A percentile compares a stretch with the other conserved stretches of the same genome.
Conservation (phyloP, 2,113 vertebrate species). For the Phocoena sinus region DNA sequence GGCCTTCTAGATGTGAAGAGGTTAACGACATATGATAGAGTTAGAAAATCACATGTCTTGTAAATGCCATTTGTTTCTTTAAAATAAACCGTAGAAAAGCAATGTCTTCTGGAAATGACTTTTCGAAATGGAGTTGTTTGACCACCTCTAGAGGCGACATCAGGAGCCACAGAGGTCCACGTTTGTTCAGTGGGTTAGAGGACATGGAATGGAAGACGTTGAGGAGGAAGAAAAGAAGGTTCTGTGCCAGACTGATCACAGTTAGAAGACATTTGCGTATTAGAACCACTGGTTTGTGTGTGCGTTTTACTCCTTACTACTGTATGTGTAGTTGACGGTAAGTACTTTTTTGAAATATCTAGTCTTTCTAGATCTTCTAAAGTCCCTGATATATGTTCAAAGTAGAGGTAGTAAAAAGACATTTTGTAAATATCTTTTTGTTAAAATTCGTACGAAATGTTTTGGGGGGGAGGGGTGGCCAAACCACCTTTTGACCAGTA, state of each 20-base stretch:
- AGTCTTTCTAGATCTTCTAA: no score
- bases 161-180: background rate
- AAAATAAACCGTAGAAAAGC: background rate
- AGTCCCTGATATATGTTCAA: no score
- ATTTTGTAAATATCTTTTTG: slow-evolving; percentile 30
- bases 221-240: background rate
- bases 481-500: background rate
- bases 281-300: no score
- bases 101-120: slow-evolving; percentile 46
- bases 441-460: background rate
- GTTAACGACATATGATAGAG: no score
- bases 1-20: no score
- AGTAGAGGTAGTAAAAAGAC: no score
- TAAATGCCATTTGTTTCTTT: no score
- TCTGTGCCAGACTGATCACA: background rate
- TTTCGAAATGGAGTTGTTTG: background rate
- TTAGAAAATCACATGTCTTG: no score
- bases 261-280: no score
- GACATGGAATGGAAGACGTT: background rate
- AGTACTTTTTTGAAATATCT: no score
- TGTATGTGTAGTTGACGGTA: no score
- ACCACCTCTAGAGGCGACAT: background rate
- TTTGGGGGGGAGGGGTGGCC: background rate
- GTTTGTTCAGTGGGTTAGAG: background rate
- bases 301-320: no score